phyloP scores from a whole-genome alignment of 1,140 invertebrate genomes.

The Acromyrmex charruanus region DNA sequence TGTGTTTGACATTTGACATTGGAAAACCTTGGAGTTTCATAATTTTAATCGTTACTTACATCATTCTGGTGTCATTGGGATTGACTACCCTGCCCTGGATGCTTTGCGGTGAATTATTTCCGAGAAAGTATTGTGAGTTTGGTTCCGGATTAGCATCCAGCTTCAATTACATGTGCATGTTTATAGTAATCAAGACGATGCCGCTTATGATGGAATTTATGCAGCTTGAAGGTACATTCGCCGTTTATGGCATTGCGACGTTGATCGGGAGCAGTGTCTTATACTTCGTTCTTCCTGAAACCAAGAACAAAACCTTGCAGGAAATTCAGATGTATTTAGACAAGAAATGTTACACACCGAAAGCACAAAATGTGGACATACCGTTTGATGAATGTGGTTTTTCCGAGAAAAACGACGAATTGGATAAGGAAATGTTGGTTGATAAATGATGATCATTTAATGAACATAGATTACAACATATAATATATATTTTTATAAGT shows the following conservation, averaged over 20 bases:
- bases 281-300: slow-evolving; percentile 92
- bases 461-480: neutral
- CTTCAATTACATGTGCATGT: slow-evolving; percentile 88
- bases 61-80: slow-evolving; percentile 87
- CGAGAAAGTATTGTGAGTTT: slow-evolving; percentile 87
- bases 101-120: slow-evolving; percentile 90
- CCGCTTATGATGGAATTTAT: slow-evolving; percentile 88
- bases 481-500: neutral
- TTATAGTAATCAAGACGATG: slow-evolving; percentile 91
- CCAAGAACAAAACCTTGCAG: slow-evolving; percentile 92
- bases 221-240: slow-evolving; percentile 89
- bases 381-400: neutral
- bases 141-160: slow-evolving; percentile 89
- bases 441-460: neutral
- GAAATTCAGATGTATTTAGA: slow-evolving; percentile 90
- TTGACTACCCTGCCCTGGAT: slow-evolving; percentile 90
- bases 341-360: neutral
- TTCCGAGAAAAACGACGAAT: neutral
- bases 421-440: neutral
- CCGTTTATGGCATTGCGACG: slow-evolving; percentile 89
- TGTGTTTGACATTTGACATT: slow-evolving; percentile 79
- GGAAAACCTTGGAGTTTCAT: slow-evolving; percentile 86
- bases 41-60: slow-evolving; percentile 87
- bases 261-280: slow-evolving; percentile 89
- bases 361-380: neutral